Evolutionary conservation across 2,888 invertebrate genomes (phyloP).

Genomic region (Ephialtes manifestator): DNA sequence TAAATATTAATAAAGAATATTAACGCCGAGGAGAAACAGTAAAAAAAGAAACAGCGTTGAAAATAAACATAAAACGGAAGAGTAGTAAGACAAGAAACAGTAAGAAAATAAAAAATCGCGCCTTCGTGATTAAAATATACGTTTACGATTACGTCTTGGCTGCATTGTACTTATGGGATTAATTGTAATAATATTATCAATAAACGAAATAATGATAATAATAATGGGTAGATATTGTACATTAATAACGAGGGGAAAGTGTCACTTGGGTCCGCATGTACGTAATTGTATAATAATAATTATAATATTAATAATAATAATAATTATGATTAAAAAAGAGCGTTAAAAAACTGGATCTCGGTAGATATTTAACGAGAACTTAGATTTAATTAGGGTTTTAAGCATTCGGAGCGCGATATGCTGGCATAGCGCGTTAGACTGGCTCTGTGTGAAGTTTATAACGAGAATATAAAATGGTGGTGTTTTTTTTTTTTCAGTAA

Average conservation of each 20-base stretch:
- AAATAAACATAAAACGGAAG: slow-evolving; percentile 48
- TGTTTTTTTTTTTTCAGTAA: slow-evolving; percentile 1
- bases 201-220: slow-evolving; percentile 42
- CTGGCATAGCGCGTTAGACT: slow-evolving; percentile 64
- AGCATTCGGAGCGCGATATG: slow-evolving; percentile 65
- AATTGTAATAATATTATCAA: slow-evolving; percentile 52
- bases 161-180: slow-evolving; percentile 79
- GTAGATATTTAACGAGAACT: slow-evolving; percentile 63
- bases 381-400: slow-evolving; percentile 57
- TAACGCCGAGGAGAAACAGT: slow-evolving; percentile 50
- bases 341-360: slow-evolving; percentile 61
- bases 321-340: slow-evolving; percentile 57
- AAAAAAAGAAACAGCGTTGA: slow-evolving; percentile 49
- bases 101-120: slow-evolving; percentile 50
- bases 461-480: slow-evolving; percentile 21
- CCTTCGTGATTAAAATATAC: slow-evolving; percentile 72
- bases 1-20: slow-evolving; percentile 48
- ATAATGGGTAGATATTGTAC: slow-evolving; percentile 55
- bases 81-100: slow-evolving; percentile 26
- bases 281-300: slow-evolving; percentile 52
- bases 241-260: slow-evolving; percentile 62
- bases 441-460: slow-evolving; percentile 61
- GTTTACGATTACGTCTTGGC: slow-evolving; percentile 77
- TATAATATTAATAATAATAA: slow-evolving; percentile 55
- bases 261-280: slow-evolving; percentile 53